These are phyloP conservation scores for Petrocephalus zakoni DNA, from an alignment of 2,113 vertebrate species.

Conservation along the genomic window DNA sequence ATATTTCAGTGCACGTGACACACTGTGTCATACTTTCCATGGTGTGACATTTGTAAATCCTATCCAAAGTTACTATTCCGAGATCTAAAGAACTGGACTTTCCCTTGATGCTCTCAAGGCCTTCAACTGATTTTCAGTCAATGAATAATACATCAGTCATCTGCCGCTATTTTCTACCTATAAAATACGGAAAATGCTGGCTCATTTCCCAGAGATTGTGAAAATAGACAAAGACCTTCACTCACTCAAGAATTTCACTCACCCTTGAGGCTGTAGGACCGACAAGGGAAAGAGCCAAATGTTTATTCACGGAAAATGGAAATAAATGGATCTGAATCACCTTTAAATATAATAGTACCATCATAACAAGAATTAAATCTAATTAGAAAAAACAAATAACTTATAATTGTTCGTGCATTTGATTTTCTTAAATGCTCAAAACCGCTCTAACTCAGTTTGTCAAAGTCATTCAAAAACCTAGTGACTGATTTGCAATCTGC, in stretches of 20 bases:
- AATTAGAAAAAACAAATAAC: background rate
- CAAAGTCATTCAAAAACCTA: background rate
- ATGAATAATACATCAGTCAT: conserved; percentile 10
- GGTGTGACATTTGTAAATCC: conserved; percentile 9
- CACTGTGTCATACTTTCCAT: background rate
- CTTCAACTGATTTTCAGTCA: background rate
- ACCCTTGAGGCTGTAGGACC: background rate
- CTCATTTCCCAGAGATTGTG: background rate
- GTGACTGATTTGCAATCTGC: background rate
- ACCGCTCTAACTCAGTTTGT: background rate
- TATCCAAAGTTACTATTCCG: background rate
- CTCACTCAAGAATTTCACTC: background rate
- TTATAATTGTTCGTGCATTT: background rate
- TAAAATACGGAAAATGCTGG: background rate
- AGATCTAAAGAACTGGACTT: conserved; percentile 7
- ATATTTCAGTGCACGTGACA: background rate
- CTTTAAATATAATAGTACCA: background rate
- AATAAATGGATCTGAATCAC: background rate
- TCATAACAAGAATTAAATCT: background rate
- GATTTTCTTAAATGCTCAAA: background rate
- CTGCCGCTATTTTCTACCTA: background rate
- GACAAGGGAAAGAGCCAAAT: background rate
- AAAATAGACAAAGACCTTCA: background rate
- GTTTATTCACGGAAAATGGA: background rate
- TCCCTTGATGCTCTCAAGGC: conserved; percentile 12